phyloP scores from a whole-genome alignment of 2,888 invertebrate species.

The Aradus depressus region DNA sequence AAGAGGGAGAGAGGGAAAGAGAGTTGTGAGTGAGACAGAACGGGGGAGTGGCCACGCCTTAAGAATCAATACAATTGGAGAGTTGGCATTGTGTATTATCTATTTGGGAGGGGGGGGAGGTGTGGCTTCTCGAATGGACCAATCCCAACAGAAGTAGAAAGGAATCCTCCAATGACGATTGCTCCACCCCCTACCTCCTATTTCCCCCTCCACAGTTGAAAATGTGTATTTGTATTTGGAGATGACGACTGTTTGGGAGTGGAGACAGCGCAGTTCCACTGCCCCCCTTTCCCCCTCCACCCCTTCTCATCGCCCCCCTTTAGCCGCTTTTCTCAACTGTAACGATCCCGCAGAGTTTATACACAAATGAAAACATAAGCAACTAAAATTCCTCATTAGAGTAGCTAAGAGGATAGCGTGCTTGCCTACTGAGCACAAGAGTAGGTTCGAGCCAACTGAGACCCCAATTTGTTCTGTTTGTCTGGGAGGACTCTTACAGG shows the following conservation, averaged over 20 bases:
- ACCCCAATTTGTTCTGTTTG: no score
- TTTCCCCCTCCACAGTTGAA: constrained; percentile 14
- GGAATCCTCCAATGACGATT: constrained; percentile 8
- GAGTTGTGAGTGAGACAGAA: constrained; percentile 4
- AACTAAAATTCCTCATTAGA: no score
- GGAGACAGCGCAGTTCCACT: background rate
- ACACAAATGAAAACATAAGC: no score
- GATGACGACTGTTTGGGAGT: no score
- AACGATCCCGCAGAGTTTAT: no score
- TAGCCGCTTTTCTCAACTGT: no score
- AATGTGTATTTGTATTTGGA: constrained; percentile 17
- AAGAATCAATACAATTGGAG: constrained; percentile 27
- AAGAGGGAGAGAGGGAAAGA: constrained; percentile 9
- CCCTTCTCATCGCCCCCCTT: no score
- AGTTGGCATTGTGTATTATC: constrained; percentile 23
- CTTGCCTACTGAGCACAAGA: no score
- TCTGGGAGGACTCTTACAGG: no score
- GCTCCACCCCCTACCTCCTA: constrained; percentile 6
- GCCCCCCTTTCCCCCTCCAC: background rate
- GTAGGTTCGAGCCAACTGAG: no score
- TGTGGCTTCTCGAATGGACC: constrained; percentile 1
- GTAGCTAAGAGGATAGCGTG: no score
- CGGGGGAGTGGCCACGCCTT: constrained; percentile 24
- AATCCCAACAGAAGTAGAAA: constrained; percentile 3
- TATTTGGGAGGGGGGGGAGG: constrained; percentile 21